phyloP scores from a whole-genome alignment of 2,113 vertebrate genomes.

The Lepus americanus region DNA sequence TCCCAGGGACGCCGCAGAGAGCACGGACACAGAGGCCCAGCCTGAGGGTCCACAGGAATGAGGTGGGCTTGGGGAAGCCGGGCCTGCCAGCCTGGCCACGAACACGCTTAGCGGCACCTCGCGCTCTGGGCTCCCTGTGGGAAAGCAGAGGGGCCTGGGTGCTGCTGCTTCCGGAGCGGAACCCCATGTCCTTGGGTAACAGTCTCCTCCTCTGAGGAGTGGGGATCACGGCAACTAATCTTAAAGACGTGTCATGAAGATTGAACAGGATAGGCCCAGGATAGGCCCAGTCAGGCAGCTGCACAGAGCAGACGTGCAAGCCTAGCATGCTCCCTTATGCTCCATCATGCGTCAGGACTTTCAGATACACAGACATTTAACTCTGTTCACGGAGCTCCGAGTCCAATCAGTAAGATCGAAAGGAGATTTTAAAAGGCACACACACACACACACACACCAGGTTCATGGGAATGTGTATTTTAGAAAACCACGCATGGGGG shows the following conservation, averaged over 20 bases:
- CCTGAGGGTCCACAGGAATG: not conserved
- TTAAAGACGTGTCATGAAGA: not conserved
- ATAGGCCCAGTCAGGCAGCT: not conserved
- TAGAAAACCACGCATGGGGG: no score
- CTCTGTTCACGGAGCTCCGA: not conserved
- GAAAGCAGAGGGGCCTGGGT: not conserved
- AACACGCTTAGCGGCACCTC: no score
- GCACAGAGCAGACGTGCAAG: accelerated
- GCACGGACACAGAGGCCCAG: not conserved
- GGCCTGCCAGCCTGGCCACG: not conserved
- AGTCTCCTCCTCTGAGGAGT: constrained; percentile 30
- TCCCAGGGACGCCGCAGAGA: not conserved
- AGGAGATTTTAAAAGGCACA: not conserved
- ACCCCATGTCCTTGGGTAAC: not conserved
- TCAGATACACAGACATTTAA: not conserved
- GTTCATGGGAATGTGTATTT: no score
- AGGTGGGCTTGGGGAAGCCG: no score
- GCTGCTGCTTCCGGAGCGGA: not conserved
- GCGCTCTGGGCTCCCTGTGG: no score
- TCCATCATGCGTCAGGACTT: not conserved
- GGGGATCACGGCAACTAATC: not conserved
- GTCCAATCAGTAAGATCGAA: not conserved
- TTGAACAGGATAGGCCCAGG: not conserved
- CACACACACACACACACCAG: not conserved
- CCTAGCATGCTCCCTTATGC: not conserved